A percentile compares a stretch with the other conserved stretches of the same genome.
Evolutionary conservation across 2,797 vertebrate genomes (phyloP).

Genomic region (Carapus acus): DNA sequence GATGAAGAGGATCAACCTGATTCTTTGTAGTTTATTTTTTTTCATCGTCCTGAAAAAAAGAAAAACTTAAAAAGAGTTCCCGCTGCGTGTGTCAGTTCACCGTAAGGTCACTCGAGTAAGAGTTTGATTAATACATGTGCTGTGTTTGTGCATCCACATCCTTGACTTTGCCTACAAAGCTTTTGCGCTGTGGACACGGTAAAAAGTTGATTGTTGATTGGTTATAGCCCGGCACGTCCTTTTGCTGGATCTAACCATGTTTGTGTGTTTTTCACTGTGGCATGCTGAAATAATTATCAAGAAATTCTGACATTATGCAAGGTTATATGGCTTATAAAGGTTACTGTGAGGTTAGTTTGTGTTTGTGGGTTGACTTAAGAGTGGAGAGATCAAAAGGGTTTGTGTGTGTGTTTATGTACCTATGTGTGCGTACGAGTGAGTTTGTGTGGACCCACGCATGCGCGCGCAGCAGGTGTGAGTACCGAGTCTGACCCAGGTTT

Average conservation of each 20-base stretch:
- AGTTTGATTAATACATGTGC: slow-evolving; percentile 33
- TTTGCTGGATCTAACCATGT: too few species aligned
- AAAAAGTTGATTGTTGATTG: not conserved
- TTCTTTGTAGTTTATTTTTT: slow-evolving; percentile 27
- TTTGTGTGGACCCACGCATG: slow-evolving; percentile 15
- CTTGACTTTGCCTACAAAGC: slow-evolving; percentile 6
- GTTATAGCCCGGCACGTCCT: not conserved
- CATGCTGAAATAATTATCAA: too few species aligned
- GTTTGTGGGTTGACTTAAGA: not conserved
- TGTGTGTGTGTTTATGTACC: slow-evolving; percentile 8
- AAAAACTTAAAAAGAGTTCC: slow-evolving; percentile 21
- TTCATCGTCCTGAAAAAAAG: slow-evolving; percentile 1
- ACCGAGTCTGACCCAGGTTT: slow-evolving; percentile 46
- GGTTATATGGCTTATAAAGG: too few species aligned
- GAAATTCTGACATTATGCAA: too few species aligned
- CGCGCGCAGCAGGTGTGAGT: slow-evolving; percentile 47
- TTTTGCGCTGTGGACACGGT: not conserved
- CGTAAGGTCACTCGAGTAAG: slow-evolving; percentile 41
- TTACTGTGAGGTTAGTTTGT: not conserved
- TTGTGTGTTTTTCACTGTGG: too few species aligned
- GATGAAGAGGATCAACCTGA: slow-evolving; percentile 5
- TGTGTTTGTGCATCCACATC: not conserved
- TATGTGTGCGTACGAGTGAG: slow-evolving; percentile 8
- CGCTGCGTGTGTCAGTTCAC: slow-evolving; percentile 19
- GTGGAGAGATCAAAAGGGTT: not conserved